Conservation (phyloP, 2,888 invertebrate genomes). For the Nomada fabriciana region DNA sequence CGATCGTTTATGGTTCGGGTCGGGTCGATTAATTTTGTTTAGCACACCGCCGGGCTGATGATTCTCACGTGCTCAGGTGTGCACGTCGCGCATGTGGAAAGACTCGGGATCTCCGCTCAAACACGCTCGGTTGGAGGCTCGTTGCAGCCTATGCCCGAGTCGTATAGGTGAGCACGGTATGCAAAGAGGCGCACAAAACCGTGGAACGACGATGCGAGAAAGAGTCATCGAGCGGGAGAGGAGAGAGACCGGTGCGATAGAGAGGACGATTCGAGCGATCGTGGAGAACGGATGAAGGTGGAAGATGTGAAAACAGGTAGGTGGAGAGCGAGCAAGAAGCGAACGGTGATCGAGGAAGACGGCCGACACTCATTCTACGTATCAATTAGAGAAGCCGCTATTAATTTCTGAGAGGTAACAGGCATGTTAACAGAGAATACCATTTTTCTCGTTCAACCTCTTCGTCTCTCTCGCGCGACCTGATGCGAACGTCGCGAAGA, state of each 20-base stretch:
- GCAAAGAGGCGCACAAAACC: slow-evolving; percentile 64
- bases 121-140: slow-evolving; percentile 5
- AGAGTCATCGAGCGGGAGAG: slow-evolving; percentile 32
- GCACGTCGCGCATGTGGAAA: slow-evolving; percentile 12
- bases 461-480: slow-evolving; percentile 56
- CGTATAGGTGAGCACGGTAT: slow-evolving; percentile 62
- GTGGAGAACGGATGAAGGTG: slow-evolving; percentile 50
- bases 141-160: slow-evolving; percentile 21
- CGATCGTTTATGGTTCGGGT: slow-evolving; percentile 25
- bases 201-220: slow-evolving; percentile 24
- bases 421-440: slow-evolving; percentile 76
- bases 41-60: slow-evolving; percentile 68
- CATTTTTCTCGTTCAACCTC: slow-evolving; percentile 76
- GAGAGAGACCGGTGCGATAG: slow-evolving; percentile 42
- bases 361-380: slow-evolving; percentile 76
- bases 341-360: slow-evolving; percentile 51
- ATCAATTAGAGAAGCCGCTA: slow-evolving; percentile 79
- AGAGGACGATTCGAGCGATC: slow-evolving; percentile 48
- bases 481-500: slow-evolving; percentile 16
- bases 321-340: slow-evolving; percentile 47
- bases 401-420: slow-evolving; percentile 79
- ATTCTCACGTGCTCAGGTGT: slow-evolving; percentile 22
- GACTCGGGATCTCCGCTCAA: slow-evolving; percentile 24
- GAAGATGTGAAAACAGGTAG: slow-evolving; percentile 55
- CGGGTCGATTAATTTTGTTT: slow-evolving; percentile 71